Conservation (phyloP, 2,797 vertebrate genomes). For the Heliangelus exortis region DNA sequence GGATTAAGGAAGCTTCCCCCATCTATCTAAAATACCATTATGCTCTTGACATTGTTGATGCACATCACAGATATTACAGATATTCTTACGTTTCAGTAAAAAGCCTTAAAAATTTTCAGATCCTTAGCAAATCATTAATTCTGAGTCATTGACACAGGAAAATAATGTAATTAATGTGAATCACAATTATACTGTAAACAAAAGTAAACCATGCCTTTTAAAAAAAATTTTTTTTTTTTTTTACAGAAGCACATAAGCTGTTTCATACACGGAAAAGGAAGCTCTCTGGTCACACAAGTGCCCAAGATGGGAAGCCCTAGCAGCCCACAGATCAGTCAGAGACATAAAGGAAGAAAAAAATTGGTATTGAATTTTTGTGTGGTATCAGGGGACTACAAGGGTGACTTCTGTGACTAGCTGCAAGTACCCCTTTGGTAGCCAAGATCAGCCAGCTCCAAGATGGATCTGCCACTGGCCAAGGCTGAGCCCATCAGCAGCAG, state of each 20-base stretch:
- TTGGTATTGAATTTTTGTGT: not conserved
- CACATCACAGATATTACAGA: not conserved
- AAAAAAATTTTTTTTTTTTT: too few relatives aligned
- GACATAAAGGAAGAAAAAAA: not conserved
- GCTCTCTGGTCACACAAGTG: not conserved
- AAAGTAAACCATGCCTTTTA: not conserved
- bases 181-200: not conserved
- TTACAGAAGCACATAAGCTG: not conserved
- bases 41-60: not conserved
- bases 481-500: accelerated
- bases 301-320: not conserved
- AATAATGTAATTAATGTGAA: not conserved
- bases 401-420: not conserved
- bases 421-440: not conserved
- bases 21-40: not conserved
- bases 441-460: not conserved
- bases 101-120: not conserved
- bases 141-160: not conserved
- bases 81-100: not conserved
- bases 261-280: not conserved
- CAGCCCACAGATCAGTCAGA: not conserved
- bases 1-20: not conserved
- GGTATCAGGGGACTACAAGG: accelerated
- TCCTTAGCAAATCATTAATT: not conserved
- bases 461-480: accelerated